Percentiles rank a stretch among this genome's conserved stretches.
These are phyloP conservation scores for Ceraclea dissimilis DNA, from an alignment of 2,888 invertebrate genomes.

Conservation along the genomic window DNA sequence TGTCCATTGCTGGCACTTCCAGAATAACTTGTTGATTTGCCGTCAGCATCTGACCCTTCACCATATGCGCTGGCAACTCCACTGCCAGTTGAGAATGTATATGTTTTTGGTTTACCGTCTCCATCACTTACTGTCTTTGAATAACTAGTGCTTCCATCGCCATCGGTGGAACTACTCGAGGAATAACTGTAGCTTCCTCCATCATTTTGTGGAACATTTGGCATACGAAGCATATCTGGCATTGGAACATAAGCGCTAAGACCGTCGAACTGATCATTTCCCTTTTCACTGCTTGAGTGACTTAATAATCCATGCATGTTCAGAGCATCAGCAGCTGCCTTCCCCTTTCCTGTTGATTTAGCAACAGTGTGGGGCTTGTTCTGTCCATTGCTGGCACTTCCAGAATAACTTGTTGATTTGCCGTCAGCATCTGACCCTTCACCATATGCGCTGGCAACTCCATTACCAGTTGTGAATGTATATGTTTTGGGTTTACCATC, in stretches of 20 bases:
- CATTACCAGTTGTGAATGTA: conserved; percentile 22
- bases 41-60: conserved; percentile 3
- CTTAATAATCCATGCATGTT: conserved; percentile 11
- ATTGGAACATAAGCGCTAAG: neutral
- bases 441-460: conserved; percentile 13
- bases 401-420: conserved; percentile 2
- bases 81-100: conserved; percentile 20
- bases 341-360: conserved; percentile 7
- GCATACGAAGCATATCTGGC: neutral
- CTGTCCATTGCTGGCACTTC: conserved; percentile 14
- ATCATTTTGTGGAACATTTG: neutral
- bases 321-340: conserved; percentile 10
- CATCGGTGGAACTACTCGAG: conserved; percentile 7
- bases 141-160: conserved; percentile 10
- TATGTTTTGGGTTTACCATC: conserved; percentile 18
- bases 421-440: conserved; percentile 5
- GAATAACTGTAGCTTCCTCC: conserved; percentile 4
- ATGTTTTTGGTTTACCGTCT: conserved; percentile 18
- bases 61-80: conserved; percentile 17
- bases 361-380: conserved; percentile 10
- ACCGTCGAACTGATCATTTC: neutral
- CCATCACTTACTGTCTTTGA: conserved; percentile 17
- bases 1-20: conserved; percentile 15
- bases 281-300: neutral
- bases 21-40: conserved; percentile 10